phyloP scores from a whole-genome alignment of 2,888 invertebrate species.

The Ferdinandea cuprea region DNA sequence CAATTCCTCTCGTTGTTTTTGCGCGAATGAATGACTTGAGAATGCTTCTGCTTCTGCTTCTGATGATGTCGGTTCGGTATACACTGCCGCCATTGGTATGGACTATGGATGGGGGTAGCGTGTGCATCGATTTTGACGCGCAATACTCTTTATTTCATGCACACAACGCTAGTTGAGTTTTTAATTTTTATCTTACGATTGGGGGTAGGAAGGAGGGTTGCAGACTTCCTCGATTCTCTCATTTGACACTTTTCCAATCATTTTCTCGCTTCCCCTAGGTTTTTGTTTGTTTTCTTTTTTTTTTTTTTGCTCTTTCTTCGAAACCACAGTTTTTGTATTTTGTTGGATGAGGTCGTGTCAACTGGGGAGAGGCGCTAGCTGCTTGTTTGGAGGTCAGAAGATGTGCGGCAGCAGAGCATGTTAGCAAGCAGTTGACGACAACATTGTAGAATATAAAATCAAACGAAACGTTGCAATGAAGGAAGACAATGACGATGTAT shows the following conservation, averaged over 20 bases:
- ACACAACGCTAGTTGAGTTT: conserved; percentile 32
- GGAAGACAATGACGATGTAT: conserved; percentile 43
- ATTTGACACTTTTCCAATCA: conserved; percentile 74
- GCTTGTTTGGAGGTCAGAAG: conserved; percentile 69
- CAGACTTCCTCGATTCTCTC: conserved; percentile 39
- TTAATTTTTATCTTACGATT: conserved; percentile 57
- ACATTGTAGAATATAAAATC: conserved; percentile 61
- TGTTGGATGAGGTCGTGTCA: neutral
- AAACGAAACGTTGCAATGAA: conserved; percentile 56
- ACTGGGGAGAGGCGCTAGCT: neutral
- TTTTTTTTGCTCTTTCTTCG: neutral
- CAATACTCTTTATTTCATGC: conserved; percentile 17
- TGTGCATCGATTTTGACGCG: conserved; percentile 64
- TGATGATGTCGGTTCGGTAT: too few relatives aligned
- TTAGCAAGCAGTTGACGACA: conserved; percentile 56
- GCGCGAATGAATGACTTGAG: conserved; percentile 65
- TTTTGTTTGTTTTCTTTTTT: conserved; percentile 42
- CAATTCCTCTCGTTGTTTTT: conserved; percentile 68
- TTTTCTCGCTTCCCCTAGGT: conserved; percentile 44
- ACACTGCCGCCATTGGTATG: too few relatives aligned
- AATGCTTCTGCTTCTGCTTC: conserved; percentile 26
- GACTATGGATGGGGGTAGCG: conserved; percentile 2
- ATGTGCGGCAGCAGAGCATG: conserved; percentile 28
- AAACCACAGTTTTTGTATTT: conserved; percentile 44
- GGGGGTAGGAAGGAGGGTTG: neutral